A percentile compares a stretch with the other conserved stretches of the same genome.
Evolutionary conservation across 2,888 invertebrate species (phyloP).

Genomic region (Alsophila aescularia): DNA sequence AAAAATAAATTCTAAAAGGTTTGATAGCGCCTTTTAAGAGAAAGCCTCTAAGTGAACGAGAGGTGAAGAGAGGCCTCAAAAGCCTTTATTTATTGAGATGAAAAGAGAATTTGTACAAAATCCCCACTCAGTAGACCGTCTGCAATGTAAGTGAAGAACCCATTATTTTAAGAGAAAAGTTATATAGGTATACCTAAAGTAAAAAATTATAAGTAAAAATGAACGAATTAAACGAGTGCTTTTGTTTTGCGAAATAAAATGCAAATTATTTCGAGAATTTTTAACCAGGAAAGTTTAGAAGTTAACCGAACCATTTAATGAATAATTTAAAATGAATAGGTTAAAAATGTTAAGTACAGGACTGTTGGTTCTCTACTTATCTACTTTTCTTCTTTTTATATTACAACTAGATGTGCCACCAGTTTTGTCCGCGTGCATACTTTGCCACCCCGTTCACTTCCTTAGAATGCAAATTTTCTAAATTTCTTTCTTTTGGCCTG

Average conservation of each 20-base stretch:
- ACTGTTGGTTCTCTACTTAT: too few relatives aligned
- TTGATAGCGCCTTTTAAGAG: not conserved
- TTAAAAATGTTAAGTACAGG: too few relatives aligned
- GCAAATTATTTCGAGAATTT: not conserved
- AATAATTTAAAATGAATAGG: too few relatives aligned
- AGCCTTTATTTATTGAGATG: constrained; percentile 6
- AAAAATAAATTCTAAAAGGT: constrained; percentile 6
- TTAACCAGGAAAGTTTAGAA: not conserved
- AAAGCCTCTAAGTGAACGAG: constrained; percentile 2
- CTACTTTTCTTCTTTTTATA: too few relatives aligned
- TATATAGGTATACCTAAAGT: not conserved
- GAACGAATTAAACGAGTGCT: not conserved
- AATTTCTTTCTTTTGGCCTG: too few relatives aligned
- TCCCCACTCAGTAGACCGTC: not conserved
- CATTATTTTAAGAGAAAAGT: constrained; percentile 1
- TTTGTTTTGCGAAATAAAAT: not conserved
- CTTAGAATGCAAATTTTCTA: too few relatives aligned
- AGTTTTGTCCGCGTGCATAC: too few relatives aligned
- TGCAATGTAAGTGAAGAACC: constrained; percentile 7
- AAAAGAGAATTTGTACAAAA: constrained; percentile 3
- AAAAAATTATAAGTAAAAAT: not conserved
- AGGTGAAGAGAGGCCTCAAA: not conserved
- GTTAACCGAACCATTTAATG: too few relatives aligned
- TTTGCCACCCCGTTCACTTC: too few relatives aligned
- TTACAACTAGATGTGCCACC: too few relatives aligned